Percentiles rank a stretch among this genome's conserved stretches.
phyloP scores from a whole-genome alignment of 1,140 invertebrate species.

The Drosophila suzukii region DNA sequence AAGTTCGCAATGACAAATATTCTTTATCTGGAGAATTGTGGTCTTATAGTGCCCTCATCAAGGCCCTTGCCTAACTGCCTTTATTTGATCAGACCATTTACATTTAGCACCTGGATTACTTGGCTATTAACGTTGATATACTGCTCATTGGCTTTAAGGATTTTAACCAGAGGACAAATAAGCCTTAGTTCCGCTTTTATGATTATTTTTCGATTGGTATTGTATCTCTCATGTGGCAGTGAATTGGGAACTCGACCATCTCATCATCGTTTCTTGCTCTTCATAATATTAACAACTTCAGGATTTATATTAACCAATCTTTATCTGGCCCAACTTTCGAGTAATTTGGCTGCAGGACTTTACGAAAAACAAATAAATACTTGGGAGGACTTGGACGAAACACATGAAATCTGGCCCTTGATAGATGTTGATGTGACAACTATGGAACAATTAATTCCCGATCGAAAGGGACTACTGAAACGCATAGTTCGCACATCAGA shows the following conservation, averaged over 20 bases:
- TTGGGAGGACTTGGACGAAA: conserved; percentile 51
- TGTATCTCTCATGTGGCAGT: conserved; percentile 36
- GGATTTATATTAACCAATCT: conserved; percentile 64
- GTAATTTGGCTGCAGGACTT: conserved; percentile 47
- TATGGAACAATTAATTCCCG: conserved; percentile 28
- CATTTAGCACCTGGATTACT: conserved; percentile 38
- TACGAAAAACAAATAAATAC: conserved; percentile 56
- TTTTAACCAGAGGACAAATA: conserved; percentile 9
- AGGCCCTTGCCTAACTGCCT: conserved; percentile 37
- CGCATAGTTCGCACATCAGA: conserved; percentile 38
- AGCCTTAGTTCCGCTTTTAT: conserved; percentile 38
- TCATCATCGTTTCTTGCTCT: conserved; percentile 28
- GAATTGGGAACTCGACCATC: conserved; percentile 10
- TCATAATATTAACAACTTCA: conserved; percentile 30
- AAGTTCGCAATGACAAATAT: conserved; percentile 48
- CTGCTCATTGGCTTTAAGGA: conserved; percentile 42
- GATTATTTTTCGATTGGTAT: conserved; percentile 33
- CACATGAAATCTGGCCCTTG: conserved; percentile 31
- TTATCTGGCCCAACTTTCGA: conserved; percentile 56
- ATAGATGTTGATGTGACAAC: conserved; percentile 26
- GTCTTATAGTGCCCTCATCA: conserved; percentile 50
- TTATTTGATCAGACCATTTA: conserved; percentile 45
- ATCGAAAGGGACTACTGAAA: conserved; percentile 40
- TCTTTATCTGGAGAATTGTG: conserved; percentile 55
- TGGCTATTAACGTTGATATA: conserved; percentile 41